phyloP scores from a whole-genome alignment of 2,113 vertebrate genomes.

The Sprattus sprattus region DNA sequence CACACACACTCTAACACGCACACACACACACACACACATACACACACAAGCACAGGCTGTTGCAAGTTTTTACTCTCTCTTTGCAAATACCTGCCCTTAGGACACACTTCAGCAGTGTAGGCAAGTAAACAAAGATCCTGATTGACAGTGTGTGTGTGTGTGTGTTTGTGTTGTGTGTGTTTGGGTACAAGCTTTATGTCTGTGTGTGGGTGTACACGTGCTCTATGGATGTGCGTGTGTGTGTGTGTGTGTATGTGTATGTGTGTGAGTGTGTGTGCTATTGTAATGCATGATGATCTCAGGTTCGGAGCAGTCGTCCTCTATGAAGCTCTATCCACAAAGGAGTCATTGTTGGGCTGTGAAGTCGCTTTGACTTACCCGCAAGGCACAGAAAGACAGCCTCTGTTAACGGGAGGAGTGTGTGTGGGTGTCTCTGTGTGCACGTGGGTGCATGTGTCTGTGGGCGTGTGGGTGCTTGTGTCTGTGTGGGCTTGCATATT shows the following conservation, averaged over 20 bases:
- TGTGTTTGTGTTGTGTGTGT: not conserved
- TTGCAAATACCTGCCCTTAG: slow-evolving; percentile 33
- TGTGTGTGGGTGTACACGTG: not conserved
- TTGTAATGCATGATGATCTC: slow-evolving; percentile 27
- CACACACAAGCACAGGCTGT: slow-evolving; percentile 28
- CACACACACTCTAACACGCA: no score
- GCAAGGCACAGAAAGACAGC: not conserved
- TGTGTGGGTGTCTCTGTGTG: no score
- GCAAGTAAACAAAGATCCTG: slow-evolving; percentile 28
- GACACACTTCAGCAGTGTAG: slow-evolving; percentile 23
- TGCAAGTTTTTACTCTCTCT: slow-evolving; percentile 18
- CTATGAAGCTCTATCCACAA: slow-evolving; percentile 18
- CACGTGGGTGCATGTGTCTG: no score
- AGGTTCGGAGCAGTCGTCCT: slow-evolving; percentile 2
- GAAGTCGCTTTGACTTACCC: slow-evolving; percentile 24
- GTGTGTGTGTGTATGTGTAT: no score
- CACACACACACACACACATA: no score
- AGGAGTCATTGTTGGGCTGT: slow-evolving; percentile 33
- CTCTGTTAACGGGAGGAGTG: no score
- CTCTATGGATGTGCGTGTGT: no score
- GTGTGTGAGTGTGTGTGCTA: slow-evolving; percentile 17
- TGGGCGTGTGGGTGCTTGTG: no score
- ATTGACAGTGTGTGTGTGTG: slow-evolving; percentile 27
- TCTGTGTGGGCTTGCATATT: no score
- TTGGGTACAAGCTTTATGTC: no score